phyloP scores from a whole-genome alignment of 1,140 invertebrate genomes.

The Diachasmimorpha longicaudata region DNA sequence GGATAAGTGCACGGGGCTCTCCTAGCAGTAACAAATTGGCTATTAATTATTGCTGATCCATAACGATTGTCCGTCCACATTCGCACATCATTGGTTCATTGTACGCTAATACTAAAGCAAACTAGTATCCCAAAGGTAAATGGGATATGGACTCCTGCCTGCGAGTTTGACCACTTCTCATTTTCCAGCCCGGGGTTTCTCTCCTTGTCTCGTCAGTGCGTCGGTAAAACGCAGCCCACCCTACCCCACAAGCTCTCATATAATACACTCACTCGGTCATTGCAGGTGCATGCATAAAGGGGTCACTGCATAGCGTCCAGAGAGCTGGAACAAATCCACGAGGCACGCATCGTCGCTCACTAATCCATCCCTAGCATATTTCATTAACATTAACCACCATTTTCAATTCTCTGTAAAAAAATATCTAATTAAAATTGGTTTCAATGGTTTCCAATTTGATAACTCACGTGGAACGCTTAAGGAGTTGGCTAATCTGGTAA shows the following conservation, averaged over 20 bases:
- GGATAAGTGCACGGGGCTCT: too few relatives aligned
- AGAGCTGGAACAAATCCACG: not conserved
- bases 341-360: not conserved
- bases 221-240: not conserved
- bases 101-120: not conserved
- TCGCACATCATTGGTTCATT: not conserved
- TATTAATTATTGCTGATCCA: not conserved
- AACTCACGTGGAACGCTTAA: too few relatives aligned
- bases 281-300: not conserved
- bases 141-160: not conserved
- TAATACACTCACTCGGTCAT: not conserved
- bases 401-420: not conserved
- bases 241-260: not conserved
- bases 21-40: not conserved
- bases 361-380: not conserved
- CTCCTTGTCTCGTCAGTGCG: not conserved
- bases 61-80: not conserved
- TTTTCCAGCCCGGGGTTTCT: not conserved
- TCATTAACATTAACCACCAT: not conserved
- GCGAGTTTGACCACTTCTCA: not conserved
- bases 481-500: too few relatives aligned
- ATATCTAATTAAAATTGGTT: too few relatives aligned
- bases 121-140: constrained; percentile 1
- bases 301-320: not conserved
- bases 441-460: too few relatives aligned